Evolutionary conservation across 2,888 invertebrate genomes (phyloP).

Genomic region (Cheilosia scutellata): DNA sequence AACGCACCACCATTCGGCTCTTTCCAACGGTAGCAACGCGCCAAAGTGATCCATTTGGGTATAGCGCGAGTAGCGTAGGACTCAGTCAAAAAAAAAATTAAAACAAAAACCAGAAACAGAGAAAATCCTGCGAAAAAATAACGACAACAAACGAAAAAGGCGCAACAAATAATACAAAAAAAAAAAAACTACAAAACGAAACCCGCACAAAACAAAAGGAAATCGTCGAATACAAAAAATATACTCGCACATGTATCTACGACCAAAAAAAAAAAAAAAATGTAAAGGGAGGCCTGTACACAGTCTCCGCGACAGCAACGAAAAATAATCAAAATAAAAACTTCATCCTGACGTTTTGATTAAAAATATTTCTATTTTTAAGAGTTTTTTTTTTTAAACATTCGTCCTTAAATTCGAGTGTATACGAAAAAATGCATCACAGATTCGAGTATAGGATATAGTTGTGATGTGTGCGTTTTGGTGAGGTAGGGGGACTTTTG

Average conservation of each 20-base stretch:
- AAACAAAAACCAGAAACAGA: constrained; percentile 44
- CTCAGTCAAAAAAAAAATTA: constrained; percentile 58
- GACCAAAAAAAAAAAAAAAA: not conserved
- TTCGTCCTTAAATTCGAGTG: constrained; percentile 61
- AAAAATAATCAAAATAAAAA: constrained; percentile 74
- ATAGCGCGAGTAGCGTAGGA: constrained; percentile 36
- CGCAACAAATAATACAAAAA: constrained; percentile 43
- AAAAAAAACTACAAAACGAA: constrained; percentile 54
- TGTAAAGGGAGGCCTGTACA: not conserved
- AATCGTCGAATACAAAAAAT: constrained; percentile 47
- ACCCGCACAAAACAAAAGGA: constrained; percentile 73
- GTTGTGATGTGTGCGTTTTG: constrained; percentile 33
- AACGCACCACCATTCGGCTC: constrained; percentile 56
- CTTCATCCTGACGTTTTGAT: constrained; percentile 75
- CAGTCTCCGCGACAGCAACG: constrained; percentile 58
- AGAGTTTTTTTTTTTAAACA: constrained; percentile 43
- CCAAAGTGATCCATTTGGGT: constrained; percentile 65
- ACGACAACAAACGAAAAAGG: constrained; percentile 69
- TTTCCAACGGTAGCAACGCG: constrained; percentile 8
- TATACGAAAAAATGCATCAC: constrained; percentile 5
- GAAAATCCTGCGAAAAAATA: constrained; percentile 70
- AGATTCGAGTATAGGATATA: constrained; percentile 43
- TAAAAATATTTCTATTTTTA: constrained; percentile 76
- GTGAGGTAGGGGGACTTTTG: constrained; percentile 31
- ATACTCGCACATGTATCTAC: constrained; percentile 23